Conservation (phyloP, 2,113 vertebrate genomes). For the Macrotus californicus region DNA sequence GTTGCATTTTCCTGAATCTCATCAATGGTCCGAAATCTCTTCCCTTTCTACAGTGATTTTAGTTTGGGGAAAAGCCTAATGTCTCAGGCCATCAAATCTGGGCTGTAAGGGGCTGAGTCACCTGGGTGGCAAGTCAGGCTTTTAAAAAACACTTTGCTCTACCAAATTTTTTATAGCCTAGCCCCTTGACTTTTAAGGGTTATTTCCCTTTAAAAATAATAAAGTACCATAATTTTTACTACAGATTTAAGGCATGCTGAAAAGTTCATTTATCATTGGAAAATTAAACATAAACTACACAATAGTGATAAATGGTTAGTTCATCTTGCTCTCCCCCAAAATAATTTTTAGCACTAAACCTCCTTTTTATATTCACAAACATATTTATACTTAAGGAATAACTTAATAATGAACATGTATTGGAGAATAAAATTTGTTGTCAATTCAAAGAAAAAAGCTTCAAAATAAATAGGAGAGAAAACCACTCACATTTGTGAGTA, state of each 20-base stretch:
- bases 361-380: neutral
- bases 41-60: no score
- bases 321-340: neutral
- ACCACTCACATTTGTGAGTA: constrained; percentile 2
- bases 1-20: no score
- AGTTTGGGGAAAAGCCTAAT: no score
- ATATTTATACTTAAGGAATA: neutral
- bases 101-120: no score
- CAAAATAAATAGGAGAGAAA: neutral
- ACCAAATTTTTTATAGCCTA: neutral
- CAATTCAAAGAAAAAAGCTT: neutral
- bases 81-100: no score
- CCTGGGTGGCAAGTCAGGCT: neutral
- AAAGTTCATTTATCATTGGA: constrained; percentile 3
- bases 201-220: constrained; percentile 24
- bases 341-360: neutral
- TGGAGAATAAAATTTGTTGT: neutral
- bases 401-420: neutral
- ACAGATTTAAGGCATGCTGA: neutral
- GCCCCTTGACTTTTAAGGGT: neutral
- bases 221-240: neutral
- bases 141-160: neutral
- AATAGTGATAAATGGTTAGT: constrained; percentile 19
- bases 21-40: no score
- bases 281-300: neutral